Percentiles rank a stretch among this genome's conserved stretches.
Conservation (phyloP, 2,113 vertebrate genomes). For the Nematolebias whitei region DNA sequence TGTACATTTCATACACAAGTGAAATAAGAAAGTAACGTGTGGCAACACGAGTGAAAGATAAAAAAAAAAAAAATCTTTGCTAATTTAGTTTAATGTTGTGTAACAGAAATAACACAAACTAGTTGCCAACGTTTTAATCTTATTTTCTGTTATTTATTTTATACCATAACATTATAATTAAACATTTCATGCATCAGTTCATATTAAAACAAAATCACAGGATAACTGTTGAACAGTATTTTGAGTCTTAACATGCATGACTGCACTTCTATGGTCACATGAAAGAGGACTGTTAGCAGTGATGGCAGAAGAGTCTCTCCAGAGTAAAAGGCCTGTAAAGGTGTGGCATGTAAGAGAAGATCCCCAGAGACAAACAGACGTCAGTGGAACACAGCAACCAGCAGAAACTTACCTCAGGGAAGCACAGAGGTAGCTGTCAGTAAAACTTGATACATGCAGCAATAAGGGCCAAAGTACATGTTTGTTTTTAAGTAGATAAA, state of each 20-base stretch:
- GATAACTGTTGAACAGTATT: neutral
- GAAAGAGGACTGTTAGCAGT: slow-evolving; percentile 7
- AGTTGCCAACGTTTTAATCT: neutral
- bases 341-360: slow-evolving; percentile 42
- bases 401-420: slow-evolving; percentile 21
- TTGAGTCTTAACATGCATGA: neutral
- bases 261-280: neutral
- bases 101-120: neutral
- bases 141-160: neutral
- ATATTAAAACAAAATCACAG: neutral
- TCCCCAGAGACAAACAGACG: slow-evolving; percentile 48
- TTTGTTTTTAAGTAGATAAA: slow-evolving; percentile 37
- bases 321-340: slow-evolving; percentile 23
- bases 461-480: slow-evolving; percentile 48
- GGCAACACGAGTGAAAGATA: neutral
- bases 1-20: too few relatives aligned
- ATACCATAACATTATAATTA: slow-evolving; percentile 5
- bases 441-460: slow-evolving; percentile 20
- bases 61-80: neutral
- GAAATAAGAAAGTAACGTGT: too few relatives aligned
- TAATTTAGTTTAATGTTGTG: neutral
- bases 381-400: slow-evolving; percentile 44
- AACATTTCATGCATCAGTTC: neutral
- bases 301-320: slow-evolving; percentile 12
- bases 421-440: slow-evolving; percentile 21